phyloP scores from a whole-genome alignment of 2,888 invertebrate genomes.

The Strigamia crassipes region DNA sequence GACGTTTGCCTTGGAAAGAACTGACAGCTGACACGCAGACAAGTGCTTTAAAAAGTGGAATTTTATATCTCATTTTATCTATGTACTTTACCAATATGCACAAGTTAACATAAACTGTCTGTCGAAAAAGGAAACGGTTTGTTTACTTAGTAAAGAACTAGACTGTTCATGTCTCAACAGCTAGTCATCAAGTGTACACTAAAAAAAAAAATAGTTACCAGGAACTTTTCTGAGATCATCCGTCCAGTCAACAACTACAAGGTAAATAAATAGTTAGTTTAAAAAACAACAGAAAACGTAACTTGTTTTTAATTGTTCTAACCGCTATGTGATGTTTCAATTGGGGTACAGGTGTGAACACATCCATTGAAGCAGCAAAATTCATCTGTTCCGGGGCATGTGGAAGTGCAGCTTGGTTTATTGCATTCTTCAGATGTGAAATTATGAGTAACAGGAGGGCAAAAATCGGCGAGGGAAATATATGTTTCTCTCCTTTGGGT shows the following conservation, averaged over 20 bases:
- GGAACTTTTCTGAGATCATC: slow-evolving; percentile 35
- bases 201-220: slow-evolving; percentile 3
- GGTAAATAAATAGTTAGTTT: not conserved
- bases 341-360: not conserved
- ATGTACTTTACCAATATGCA: not conserved
- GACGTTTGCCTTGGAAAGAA: not conserved
- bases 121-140: slow-evolving; percentile 5
- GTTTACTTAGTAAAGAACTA: not conserved
- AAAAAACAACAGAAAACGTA: not conserved
- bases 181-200: not conserved
- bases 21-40: slow-evolving; percentile 17
- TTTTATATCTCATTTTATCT: not conserved
- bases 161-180: not conserved
- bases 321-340: not conserved
- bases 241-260: not conserved
- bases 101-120: not conserved
- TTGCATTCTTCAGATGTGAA: not conserved
- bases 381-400: not conserved
- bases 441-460: not conserved
- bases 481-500: not conserved
- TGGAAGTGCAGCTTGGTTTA: slow-evolving; percentile 1
- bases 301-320: not conserved
- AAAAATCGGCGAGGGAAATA: not conserved
- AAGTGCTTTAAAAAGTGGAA: not conserved
- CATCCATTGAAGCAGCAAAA: slow-evolving; percentile 19